Conservation (phyloP, 2,113 vertebrate genomes). For the Sylvietta virens region DNA sequence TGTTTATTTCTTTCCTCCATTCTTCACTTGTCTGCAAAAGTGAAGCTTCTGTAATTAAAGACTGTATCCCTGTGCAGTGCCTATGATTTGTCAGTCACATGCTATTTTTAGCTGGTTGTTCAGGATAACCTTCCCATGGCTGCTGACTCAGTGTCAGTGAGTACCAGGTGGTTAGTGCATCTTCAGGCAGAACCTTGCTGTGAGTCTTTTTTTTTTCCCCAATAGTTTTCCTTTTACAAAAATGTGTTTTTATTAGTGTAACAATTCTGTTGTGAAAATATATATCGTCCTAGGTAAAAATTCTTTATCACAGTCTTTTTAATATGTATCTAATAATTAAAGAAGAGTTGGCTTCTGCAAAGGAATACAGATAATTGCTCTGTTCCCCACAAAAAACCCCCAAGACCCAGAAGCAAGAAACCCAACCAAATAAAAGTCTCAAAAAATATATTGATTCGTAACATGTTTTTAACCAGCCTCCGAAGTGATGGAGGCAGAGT, state of each 20-base stretch:
- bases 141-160: slow-evolving; percentile 1
- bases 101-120: slow-evolving; percentile 34
- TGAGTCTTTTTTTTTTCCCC: neutral
- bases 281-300: neutral
- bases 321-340: neutral
- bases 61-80: neutral
- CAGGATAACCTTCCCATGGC: slow-evolving; percentile 35
- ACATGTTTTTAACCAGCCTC: neutral
- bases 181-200: neutral
- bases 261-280: neutral
- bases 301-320: neutral
- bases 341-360: neutral
- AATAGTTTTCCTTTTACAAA: neutral
- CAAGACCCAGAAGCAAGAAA: neutral
- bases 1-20: neutral
- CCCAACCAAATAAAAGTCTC: neutral
- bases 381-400: neutral
- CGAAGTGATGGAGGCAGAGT: neutral
- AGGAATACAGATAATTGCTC: neutral
- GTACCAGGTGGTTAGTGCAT: slow-evolving; percentile 16
- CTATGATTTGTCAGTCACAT: neutral
- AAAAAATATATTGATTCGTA: neutral
- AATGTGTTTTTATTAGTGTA: neutral
- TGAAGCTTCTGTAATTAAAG: neutral
- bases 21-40: neutral